Evolutionary conservation across 2,113 vertebrate genomes (phyloP).

Genomic region (Terrapene triunguis): DNA sequence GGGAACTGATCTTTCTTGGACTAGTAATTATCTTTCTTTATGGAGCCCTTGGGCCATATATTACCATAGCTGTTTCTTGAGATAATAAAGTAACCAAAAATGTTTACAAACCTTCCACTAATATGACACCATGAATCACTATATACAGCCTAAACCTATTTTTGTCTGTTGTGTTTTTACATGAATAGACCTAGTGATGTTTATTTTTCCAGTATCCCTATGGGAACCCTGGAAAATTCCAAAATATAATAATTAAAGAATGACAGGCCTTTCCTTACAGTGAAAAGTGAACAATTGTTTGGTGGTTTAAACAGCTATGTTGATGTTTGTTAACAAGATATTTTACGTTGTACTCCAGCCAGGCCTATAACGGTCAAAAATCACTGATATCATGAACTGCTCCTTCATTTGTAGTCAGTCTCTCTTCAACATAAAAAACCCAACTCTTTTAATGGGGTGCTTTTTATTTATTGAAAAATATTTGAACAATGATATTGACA

Average conservation of each 20-base stretch:
- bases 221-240: constrained; percentile 68
- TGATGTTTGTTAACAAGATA: constrained; percentile 66
- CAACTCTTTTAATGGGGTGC: not conserved
- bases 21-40: not conserved
- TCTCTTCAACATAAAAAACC: constrained; percentile 47
- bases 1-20: not conserved
- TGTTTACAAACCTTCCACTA: constrained; percentile 19
- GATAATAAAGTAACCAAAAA: constrained; percentile 22
- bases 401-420: constrained; percentile 49
- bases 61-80: not conserved
- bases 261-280: constrained; percentile 47
- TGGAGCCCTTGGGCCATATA: not conserved
- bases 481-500: not conserved
- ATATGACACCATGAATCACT: constrained; percentile 8
- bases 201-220: constrained; percentile 67
- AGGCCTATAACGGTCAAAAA: constrained; percentile 62
- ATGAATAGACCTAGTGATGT: constrained; percentile 23
- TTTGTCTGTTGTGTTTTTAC: constrained; percentile 7
- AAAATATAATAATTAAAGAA: constrained; percentile 61
- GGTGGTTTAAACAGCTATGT: constrained; percentile 60
- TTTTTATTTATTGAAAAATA: constrained; percentile 40
- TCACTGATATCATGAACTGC: not conserved
- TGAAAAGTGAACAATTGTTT: constrained; percentile 56
- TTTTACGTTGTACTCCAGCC: constrained; percentile 47
- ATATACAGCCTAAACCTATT: constrained; percentile 36